Evolutionary conservation across 2,113 vertebrate genomes (phyloP).

Genomic region (Daubentonia madagascariensis): DNA sequence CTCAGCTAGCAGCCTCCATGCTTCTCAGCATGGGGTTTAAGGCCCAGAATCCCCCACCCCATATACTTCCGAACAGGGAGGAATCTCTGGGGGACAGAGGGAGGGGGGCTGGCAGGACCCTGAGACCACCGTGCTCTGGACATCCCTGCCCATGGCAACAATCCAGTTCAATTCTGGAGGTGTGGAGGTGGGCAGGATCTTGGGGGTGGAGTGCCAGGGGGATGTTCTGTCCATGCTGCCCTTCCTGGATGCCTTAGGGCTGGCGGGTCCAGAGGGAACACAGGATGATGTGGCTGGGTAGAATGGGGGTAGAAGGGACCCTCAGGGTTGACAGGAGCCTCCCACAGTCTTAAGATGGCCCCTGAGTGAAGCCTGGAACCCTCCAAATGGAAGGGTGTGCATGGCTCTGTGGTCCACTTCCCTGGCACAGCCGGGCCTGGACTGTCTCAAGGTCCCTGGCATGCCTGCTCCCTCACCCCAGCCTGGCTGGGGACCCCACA

Average conservation of each 20-base stretch:
- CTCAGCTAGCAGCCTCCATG: neutral
- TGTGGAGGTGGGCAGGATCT: neutral
- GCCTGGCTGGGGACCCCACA: no score
- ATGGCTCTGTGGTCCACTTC: neutral
- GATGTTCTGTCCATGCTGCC: neutral
- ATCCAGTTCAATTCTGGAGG: neutral
- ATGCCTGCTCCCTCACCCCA: fast-evolving
- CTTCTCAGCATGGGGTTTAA: neutral
- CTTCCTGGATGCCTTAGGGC: neutral
- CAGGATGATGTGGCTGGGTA: neutral
- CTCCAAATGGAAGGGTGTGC: neutral
- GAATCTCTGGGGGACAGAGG: no score
- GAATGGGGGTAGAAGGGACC: neutral
- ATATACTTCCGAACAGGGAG: neutral
- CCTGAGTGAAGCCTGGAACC: neutral
- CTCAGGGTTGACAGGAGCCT: neutral
- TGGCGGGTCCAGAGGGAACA: neutral
- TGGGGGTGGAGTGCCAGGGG: no score
- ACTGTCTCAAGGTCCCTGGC: neutral
- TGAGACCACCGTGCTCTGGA: neutral
- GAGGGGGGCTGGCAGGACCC: neutral
- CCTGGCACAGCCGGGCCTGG: neutral
- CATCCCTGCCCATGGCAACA: no score
- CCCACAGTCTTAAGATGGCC: neutral
- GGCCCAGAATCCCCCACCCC: neutral